Percentiles rank a stretch among this genome's conserved stretches.
These are phyloP conservation scores for Paragorgia papillata DNA, from an alignment of 92 coral and sea anemone genomes.

Conservation along the genomic window DNA sequence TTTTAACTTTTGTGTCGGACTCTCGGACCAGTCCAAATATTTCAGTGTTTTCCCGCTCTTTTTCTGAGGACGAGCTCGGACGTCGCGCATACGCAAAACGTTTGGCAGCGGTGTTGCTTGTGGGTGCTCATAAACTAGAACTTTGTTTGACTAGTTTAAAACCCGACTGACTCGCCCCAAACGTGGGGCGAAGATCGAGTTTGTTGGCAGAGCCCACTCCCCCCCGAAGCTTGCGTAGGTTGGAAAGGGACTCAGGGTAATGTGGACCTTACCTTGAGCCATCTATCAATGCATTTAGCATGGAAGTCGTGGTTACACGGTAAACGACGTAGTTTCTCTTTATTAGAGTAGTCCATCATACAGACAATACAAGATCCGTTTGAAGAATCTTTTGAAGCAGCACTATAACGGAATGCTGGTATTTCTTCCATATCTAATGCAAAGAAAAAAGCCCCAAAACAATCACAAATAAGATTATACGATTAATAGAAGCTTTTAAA, in stretches of 20 bases:
- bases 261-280: slow-evolving; percentile 75
- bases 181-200: no score
- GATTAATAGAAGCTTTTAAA: no score
- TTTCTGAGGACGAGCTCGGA: no score
- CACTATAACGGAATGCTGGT: slow-evolving; percentile 93
- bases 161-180: slow-evolving; percentile 7
- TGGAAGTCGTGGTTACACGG: slow-evolving; percentile 96
- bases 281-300: slow-evolving; percentile 95
- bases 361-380: slow-evolving; percentile 96
- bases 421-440: slow-evolving; percentile 80
- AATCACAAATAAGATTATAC: no score
- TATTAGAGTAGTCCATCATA: slow-evolving; percentile 91
- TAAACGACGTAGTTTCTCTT: slow-evolving; percentile 87
- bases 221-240: no score
- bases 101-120: no score
- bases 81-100: no score
- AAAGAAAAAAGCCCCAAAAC: neutral
- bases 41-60: no score
- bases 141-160: slow-evolving; percentile 8
- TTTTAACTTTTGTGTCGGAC: no score
- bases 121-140: neutral
- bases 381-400: slow-evolving; percentile 77
- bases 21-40: no score
- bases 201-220: no score
- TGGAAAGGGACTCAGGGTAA: no score